These are phyloP conservation scores for Cheirogaleus medius DNA, from an alignment of 2,113 vertebrate species.

Conservation along the genomic window DNA sequence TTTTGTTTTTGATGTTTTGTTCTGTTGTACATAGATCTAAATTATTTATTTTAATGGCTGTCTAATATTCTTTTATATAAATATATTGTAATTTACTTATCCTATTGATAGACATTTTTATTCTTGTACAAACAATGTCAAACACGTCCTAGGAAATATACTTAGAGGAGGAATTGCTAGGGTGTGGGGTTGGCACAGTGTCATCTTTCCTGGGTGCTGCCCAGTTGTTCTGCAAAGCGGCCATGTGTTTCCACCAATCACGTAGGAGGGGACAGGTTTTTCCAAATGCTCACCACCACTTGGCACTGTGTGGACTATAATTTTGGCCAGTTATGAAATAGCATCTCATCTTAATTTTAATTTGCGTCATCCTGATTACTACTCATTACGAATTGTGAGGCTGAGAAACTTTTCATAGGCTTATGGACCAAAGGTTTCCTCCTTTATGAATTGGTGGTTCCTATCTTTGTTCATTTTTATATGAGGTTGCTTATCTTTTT, in stretches of 20 bases:
- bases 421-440: background rate
- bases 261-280: background rate
- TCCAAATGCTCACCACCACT: background rate
- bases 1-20: background rate
- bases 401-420: background rate
- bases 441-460: background rate
- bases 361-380: background rate
- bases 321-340: slow-evolving; percentile 17
- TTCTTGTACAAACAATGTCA: background rate
- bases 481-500: background rate
- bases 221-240: background rate
- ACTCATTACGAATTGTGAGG: background rate
- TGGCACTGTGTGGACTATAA: background rate
- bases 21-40: background rate
- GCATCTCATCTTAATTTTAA: background rate
- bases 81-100: background rate
- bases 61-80: background rate
- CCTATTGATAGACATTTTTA: background rate
- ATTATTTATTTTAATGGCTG: background rate
- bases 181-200: background rate
- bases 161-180: background rate
- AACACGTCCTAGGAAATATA: background rate
- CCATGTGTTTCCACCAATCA: accelerated
- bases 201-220: background rate
- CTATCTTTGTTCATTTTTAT: background rate